These are phyloP conservation scores for Polietes domitor DNA, from an alignment of 2,888 invertebrate genomes.

Conservation along the genomic window DNA sequence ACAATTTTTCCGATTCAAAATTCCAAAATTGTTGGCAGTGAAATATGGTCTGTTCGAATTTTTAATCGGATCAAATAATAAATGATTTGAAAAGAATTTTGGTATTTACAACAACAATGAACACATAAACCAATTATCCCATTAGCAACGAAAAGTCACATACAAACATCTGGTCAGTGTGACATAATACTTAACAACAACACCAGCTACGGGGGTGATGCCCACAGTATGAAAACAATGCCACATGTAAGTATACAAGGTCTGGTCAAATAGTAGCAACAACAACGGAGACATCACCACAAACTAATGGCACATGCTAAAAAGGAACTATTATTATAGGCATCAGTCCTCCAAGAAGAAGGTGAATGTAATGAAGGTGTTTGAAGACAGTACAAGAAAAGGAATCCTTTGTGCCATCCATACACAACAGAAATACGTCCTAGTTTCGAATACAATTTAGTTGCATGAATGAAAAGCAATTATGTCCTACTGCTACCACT, in stretches of 20 bases:
- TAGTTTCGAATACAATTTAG: constrained; percentile 19
- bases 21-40: no score
- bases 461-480: constrained; percentile 46
- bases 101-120: constrained; percentile 14
- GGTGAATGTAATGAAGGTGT: constrained; percentile 58
- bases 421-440: constrained; percentile 45
- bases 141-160: constrained; percentile 64
- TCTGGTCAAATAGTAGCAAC: constrained; percentile 25
- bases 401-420: not conserved
- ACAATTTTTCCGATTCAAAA: no score
- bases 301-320: constrained; percentile 59
- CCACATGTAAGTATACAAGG: constrained; percentile 35
- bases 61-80: no score
- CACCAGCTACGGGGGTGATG: constrained; percentile 52
- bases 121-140: constrained; percentile 66
- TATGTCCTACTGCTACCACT: constrained; percentile 41
- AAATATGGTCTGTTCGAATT: no score
- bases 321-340: constrained; percentile 46
- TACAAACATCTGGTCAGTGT: constrained; percentile 61
- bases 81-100: no score
- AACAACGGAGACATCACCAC: constrained; percentile 40
- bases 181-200: constrained; percentile 37
- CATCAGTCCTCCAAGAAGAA: constrained; percentile 26
- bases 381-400: constrained; percentile 42
- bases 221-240: constrained; percentile 46